phyloP scores from a whole-genome alignment of 1,140 invertebrate genomes.

The Phymorhynchus buccinoides region DNA sequence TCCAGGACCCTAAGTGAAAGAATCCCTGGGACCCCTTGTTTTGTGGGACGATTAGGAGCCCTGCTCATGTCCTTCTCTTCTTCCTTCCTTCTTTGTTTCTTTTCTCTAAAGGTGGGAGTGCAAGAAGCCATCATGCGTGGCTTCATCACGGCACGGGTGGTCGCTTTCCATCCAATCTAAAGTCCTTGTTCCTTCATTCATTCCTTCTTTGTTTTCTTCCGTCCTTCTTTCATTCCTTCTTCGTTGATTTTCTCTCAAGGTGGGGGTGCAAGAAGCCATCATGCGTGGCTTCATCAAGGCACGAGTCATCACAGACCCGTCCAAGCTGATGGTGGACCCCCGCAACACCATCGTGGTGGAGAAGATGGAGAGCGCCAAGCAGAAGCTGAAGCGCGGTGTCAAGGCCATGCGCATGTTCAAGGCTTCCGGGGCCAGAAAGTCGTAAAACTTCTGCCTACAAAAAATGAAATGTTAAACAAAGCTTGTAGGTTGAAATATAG shows the following conservation, averaged over 20 bases:
- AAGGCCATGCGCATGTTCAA: conserved; percentile 66
- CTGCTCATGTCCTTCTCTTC: no score
- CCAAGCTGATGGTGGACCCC: conserved; percentile 67
- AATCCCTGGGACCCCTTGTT: no score
- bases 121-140: conserved; percentile 71
- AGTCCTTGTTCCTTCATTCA: no score
- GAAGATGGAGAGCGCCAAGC: conserved; percentile 61
- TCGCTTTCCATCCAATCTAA: no score
- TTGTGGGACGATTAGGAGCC: no score
- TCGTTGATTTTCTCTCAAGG: no score
- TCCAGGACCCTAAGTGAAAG: no score
- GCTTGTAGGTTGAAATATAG: not conserved
- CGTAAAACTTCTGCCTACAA: no score
- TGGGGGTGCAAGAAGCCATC: conserved; percentile 70
- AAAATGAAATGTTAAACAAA: no score
- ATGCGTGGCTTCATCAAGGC: conserved; percentile 72
- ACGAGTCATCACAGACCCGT: conserved; percentile 64
- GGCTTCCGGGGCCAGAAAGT: conserved; percentile 6
- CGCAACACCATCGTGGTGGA: conserved; percentile 69
- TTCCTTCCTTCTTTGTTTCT: no score
- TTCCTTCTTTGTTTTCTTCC: no score
- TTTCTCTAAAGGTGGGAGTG: conserved; percentile 59
- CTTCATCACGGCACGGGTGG: conserved; percentile 69
- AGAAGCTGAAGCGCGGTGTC: conserved; percentile 62
- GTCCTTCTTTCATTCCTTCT: no score